Base-by-base conservation (phyloP, 2,888 invertebrate species). In the Nasonovia ribisnigri region DNA sequence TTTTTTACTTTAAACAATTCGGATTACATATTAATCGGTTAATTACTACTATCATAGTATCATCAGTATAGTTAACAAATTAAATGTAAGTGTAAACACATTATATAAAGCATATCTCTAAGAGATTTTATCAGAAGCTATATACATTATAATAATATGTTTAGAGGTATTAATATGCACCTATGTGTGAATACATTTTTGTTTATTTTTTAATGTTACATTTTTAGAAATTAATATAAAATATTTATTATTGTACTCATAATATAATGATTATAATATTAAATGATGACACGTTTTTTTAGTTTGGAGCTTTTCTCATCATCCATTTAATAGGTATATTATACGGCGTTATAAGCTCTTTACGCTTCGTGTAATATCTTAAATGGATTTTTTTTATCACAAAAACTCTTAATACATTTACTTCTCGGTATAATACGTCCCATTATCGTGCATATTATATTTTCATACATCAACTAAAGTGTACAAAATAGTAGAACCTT, bases 1-100 rank as follows among this genome's bases (percentile, higher is more conserved):
- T 36, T 77, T 90, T 90, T 67, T 46, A 67, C 90, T 24, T n/a
- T 29, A 36, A 67, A 90, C n/a, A 43, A 67, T 90, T 48, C 5
- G 3, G 48, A 60, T 60, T 43, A 60, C 42, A 8, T 88, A 26
- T 51, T 54, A 88, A 89, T 89, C 20, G 20, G 10, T 43, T 43
- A 89, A 89, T 89, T 43, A 43, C 20, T 6, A 16, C 11, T 51
- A 88, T 51, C n/a, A 24, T 6, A 16, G 4, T 51, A 88, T 51
- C n/a, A 24, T n/a, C 8, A n/a, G 24, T 3, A 54, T 20, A 54
- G 84, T 51, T 20, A 87, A 36, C 36, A 51, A 88, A 48, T 8
- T 6, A 51, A 77, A 77, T 77, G 5, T 67, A 67, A 67, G 16
- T n/a, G 16, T 16, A n/a, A 16, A 67, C 67, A 20, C 67, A 77